phyloP scores from a whole-genome alignment of 2,113 vertebrate genomes.

The Macrotis lagotis region DNA sequence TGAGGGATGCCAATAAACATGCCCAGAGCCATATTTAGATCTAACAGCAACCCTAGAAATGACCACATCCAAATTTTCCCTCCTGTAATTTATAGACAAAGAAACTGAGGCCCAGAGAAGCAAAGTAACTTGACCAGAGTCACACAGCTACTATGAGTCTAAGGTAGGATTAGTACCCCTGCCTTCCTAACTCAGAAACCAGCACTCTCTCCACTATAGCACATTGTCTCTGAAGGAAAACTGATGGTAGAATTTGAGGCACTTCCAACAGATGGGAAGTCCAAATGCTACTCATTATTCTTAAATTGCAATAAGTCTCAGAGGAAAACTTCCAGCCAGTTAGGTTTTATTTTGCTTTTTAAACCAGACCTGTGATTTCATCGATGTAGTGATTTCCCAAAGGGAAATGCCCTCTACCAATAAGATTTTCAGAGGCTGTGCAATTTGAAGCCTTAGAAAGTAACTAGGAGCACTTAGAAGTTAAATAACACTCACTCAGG shows the following conservation, averaged over 20 bases:
- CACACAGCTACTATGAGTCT: not conserved
- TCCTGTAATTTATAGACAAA: not conserved
- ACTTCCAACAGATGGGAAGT: not conserved
- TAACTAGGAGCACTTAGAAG: not conserved
- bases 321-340: too few relatives aligned
- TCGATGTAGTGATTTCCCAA: not conserved
- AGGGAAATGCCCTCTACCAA: not conserved
- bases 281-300: too few relatives aligned
- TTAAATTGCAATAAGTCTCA: too few relatives aligned
- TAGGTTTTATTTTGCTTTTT: not conserved
- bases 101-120: not conserved
- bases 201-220: not conserved
- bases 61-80: not conserved
- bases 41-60: too few relatives aligned
- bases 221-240: not conserved
- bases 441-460: not conserved
- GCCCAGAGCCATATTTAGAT: too few relatives aligned
- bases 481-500: not conserved
- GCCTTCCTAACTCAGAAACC: not conserved
- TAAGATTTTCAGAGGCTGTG: not conserved
- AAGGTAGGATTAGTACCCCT: not conserved
- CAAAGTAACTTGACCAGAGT: not conserved
- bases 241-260: not conserved
- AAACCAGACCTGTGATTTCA: not conserved
- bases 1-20: too few relatives aligned